These are phyloP conservation scores for Megastigmus dorsalis DNA, from an alignment of 2,888 invertebrate genomes.

Conservation along the genomic window DNA sequence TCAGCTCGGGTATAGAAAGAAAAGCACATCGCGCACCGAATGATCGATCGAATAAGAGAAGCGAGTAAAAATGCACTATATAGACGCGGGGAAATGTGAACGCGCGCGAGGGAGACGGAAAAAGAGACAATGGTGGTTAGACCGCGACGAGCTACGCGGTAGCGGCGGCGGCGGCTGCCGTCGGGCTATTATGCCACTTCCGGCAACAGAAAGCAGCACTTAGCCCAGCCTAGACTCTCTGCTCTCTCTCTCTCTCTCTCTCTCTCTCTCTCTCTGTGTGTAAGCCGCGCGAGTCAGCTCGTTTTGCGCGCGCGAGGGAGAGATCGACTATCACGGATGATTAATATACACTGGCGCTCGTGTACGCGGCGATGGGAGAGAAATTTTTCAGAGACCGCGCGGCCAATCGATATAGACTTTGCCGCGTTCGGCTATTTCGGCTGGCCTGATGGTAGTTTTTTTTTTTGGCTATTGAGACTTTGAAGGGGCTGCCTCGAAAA, in stretches of 20 bases:
- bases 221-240: conserved; percentile 63
- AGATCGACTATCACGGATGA: conserved; percentile 19
- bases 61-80: too few relatives aligned
- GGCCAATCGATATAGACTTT: too few relatives aligned
- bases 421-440: too few relatives aligned
- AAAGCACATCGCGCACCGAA: background rate
- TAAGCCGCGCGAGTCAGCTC: conserved; percentile 51
- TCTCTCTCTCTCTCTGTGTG: too few relatives aligned
- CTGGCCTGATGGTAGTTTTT: too few relatives aligned
- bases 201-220: conserved; percentile 73
- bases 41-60: conserved; percentile 8
- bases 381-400: too few relatives aligned
- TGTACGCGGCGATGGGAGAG: conserved; percentile 13
- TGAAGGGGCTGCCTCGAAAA: too few relatives aligned
- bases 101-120: background rate
- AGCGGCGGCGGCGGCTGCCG: too few relatives aligned
- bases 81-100: background rate
- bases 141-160: too few relatives aligned
- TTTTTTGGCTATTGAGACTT: too few relatives aligned
- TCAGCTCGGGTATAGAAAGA: background rate
- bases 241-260: too few relatives aligned
- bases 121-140: conserved; percentile 31
- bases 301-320: conserved; percentile 11
- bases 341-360: conserved; percentile 36
- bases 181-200: conserved; percentile 68